Conservation (phyloP, 2,888 invertebrate genomes). For the Cephus rjabovi region DNA sequence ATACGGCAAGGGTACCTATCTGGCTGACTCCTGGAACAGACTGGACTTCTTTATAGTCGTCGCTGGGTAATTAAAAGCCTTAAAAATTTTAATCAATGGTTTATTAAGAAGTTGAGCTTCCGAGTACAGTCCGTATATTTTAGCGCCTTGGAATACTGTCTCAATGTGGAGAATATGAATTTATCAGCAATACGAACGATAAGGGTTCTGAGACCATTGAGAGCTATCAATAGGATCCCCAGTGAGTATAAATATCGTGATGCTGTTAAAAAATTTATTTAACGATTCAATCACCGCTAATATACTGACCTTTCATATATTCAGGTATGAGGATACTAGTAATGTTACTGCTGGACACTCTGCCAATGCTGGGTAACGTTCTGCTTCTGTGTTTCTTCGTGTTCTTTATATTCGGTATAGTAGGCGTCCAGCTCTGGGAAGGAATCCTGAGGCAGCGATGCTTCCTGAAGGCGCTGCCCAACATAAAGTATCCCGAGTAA, state of each 20-base stretch:
- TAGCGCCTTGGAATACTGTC: conserved; percentile 87
- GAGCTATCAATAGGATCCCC: conserved; percentile 99
- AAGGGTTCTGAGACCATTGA: conserved; percentile 93
- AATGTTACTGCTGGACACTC: conserved; percentile 96
- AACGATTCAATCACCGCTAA: background rate
- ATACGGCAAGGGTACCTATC: conserved; percentile 91
- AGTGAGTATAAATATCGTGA: conserved; percentile 77
- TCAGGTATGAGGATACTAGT: conserved; percentile 98
- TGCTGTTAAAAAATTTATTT: no score
- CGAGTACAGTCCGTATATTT: conserved; percentile 33
- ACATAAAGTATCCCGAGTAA: conserved; percentile 81
- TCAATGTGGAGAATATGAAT: conserved; percentile 97
- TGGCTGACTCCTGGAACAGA: conserved; percentile 99
- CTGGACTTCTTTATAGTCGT: conserved; percentile 98
- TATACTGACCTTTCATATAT: conserved; percentile 25
- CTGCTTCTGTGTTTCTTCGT: conserved; percentile 99
- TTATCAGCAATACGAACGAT: conserved; percentile 98
- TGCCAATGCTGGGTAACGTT: conserved; percentile 99
- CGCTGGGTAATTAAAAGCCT: conserved; percentile 81
- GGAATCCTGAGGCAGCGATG: conserved; percentile 96
- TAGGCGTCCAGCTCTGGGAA: conserved; percentile 99
- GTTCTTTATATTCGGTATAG: conserved; percentile 99
- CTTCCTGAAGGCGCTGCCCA: conserved; percentile 80
- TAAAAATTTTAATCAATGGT: background rate
- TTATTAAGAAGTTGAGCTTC: background rate